These are phyloP conservation scores for Arge pagana DNA, from an alignment of 2,888 invertebrate genomes.

Conservation along the genomic window DNA sequence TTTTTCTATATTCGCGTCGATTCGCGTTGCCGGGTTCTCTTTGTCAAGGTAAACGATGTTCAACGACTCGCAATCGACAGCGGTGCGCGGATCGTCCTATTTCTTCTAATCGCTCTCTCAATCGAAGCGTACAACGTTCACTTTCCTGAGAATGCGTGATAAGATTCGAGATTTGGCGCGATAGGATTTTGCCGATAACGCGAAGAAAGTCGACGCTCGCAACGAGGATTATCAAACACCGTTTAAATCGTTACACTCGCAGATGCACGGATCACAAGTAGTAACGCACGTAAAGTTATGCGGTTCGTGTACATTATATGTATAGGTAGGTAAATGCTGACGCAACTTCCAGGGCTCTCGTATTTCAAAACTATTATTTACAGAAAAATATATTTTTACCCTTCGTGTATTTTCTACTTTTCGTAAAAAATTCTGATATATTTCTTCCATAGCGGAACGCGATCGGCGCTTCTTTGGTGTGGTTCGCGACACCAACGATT, in stretches of 20 bases:
- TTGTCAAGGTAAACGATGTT: constrained; percentile 7
- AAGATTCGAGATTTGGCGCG: too few relatives aligned
- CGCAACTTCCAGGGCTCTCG: neutral
- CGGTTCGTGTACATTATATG: neutral
- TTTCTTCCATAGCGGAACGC: too few relatives aligned
- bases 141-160: constrained; percentile 2
- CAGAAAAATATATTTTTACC: constrained; percentile 7
- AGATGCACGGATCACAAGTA: constrained; percentile 2
- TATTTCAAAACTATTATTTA: constrained; percentile 2
- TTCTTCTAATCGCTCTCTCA: neutral
- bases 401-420: constrained; percentile 1
- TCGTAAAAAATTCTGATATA: constrained; percentile 4
- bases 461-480: too few relatives aligned
- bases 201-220: neutral
- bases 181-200: constrained; percentile 2
- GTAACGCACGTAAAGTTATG: constrained; percentile 2
- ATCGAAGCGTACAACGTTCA: neutral
- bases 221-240: constrained; percentile 15
- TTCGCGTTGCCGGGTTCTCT: too few relatives aligned
- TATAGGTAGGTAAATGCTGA: neutral
- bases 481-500: too few relatives aligned
- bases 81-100: constrained; percentile 1
- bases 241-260: constrained; percentile 2
- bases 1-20: too few relatives aligned
- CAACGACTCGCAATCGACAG: constrained; percentile 21